Percentiles rank a stretch among this genome's conserved stretches.
These are phyloP conservation scores for Eugnorisma glareosa DNA, from an alignment of 2,888 invertebrate genomes.

Conservation along the genomic window DNA sequence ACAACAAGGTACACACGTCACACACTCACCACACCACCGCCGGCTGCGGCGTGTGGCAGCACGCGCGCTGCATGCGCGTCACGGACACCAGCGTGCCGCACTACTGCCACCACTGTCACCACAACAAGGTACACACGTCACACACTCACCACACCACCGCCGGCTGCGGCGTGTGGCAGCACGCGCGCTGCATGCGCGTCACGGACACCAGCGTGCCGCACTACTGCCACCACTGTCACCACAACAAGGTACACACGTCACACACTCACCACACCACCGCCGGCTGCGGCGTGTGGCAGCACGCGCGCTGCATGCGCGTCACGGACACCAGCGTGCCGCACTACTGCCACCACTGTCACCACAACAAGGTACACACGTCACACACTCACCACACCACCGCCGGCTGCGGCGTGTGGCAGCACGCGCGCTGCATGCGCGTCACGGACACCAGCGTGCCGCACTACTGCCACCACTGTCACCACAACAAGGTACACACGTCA, in stretches of 20 bases:
- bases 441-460: conserved; percentile 91
- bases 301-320: conserved; percentile 95
- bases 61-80: conserved; percentile 95
- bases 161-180: too few species aligned
- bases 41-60: conserved; percentile 93
- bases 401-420: too few species aligned
- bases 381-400: conserved; percentile 87
- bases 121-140: conserved; percentile 31
- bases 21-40: too few species aligned
- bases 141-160: conserved; percentile 87
- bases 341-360: conserved; percentile 84
- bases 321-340: conserved; percentile 91
- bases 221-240: conserved; percentile 88
- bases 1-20: too few species aligned
- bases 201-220: conserved; percentile 91
- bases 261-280: too few species aligned
- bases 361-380: conserved; percentile 31
- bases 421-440: conserved; percentile 94
- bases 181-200: conserved; percentile 94
- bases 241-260: too few species aligned
- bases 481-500: too few species aligned
- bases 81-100: conserved; percentile 91
- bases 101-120: conserved; percentile 84
- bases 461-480: conserved; percentile 88
- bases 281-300: conserved; percentile 93